Evolutionary conservation across 1,140 invertebrate species (phyloP).

Genomic region (Tribolium castaneum): DNA sequence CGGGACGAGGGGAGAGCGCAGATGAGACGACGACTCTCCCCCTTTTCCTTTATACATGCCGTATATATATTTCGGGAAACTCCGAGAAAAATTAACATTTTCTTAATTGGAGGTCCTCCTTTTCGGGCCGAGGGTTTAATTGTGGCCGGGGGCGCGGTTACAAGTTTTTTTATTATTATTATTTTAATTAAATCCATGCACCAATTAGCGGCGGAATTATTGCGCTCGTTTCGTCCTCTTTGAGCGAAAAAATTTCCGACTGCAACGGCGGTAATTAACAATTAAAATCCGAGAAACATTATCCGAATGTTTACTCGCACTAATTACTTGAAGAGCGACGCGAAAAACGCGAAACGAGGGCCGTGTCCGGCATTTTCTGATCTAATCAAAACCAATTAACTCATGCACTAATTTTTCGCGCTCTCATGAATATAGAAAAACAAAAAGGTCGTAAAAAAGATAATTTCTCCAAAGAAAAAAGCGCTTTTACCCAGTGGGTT

Average conservation of each 20-base stretch:
- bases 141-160: conserved; percentile 9
- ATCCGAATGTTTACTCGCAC: conserved; percentile 14
- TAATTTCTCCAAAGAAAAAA: background rate
- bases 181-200: conserved; percentile 36
- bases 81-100: conserved; percentile 27
- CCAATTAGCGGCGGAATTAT: conserved; percentile 34
- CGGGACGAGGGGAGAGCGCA: background rate
- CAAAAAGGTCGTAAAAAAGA: conserved; percentile 17
- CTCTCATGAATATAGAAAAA: too few relatives aligned
- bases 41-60: background rate
- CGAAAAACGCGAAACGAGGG: background rate
- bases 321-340: conserved; percentile 14
- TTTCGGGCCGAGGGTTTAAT: conserved; percentile 10
- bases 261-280: conserved; percentile 9
- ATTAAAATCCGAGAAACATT: conserved; percentile 27
- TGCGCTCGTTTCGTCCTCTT: conserved; percentile 13
- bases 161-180: conserved; percentile 29
- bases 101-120: conserved; percentile 23
- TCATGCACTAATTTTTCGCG: too few relatives aligned
- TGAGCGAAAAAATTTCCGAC: background rate
- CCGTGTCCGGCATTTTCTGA: background rate
- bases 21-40: background rate
- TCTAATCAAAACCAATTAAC: too few relatives aligned
- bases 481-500: background rate
- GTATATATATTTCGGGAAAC: conserved; percentile 9